Percentiles rank a stretch among this genome's conserved stretches.
Evolutionary conservation across 2,113 vertebrate genomes (phyloP).

Genomic region (Nibea albiflora): DNA sequence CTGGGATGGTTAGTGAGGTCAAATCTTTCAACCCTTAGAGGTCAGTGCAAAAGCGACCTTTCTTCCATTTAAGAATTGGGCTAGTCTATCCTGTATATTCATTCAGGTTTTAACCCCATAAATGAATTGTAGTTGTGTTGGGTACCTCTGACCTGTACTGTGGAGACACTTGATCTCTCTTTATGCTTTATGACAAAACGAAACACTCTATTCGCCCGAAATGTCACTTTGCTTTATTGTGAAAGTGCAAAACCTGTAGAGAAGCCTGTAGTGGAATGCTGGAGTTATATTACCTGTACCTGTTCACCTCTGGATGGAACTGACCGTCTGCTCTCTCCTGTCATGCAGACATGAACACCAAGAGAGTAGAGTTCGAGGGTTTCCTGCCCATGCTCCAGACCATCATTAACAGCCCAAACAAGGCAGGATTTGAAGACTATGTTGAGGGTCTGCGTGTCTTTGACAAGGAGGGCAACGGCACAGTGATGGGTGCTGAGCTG

Average conservation of each 20-base stretch:
- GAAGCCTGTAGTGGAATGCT: background rate
- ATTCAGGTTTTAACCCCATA: background rate
- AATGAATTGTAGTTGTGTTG: background rate
- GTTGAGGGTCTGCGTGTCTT: slow-evolving; percentile 99
- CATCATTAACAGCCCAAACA: slow-evolving; percentile 96
- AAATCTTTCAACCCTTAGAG: background rate
- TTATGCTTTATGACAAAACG: background rate
- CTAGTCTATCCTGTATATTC: background rate
- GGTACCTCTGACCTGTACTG: background rate
- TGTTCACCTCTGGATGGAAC: background rate
- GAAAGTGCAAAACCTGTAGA: background rate
- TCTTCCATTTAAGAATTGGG: background rate
- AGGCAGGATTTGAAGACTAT: slow-evolving; percentile 94
- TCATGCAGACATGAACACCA: slow-evolving; percentile 89
- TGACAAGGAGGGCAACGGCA: slow-evolving; percentile 99
- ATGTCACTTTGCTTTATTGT: no score
- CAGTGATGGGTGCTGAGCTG: slow-evolving; percentile 99
- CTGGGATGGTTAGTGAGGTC: background rate
- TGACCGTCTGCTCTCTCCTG: background rate
- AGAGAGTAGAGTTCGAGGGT: slow-evolving; percentile 95
- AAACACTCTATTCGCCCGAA: no score
- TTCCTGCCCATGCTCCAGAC: slow-evolving; percentile 98
- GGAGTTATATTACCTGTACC: background rate
- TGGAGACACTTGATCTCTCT: background rate
- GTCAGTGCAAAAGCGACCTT: background rate